phyloP scores from a whole-genome alignment of 2,113 vertebrate species.

The Pelmatolapia mariae region DNA sequence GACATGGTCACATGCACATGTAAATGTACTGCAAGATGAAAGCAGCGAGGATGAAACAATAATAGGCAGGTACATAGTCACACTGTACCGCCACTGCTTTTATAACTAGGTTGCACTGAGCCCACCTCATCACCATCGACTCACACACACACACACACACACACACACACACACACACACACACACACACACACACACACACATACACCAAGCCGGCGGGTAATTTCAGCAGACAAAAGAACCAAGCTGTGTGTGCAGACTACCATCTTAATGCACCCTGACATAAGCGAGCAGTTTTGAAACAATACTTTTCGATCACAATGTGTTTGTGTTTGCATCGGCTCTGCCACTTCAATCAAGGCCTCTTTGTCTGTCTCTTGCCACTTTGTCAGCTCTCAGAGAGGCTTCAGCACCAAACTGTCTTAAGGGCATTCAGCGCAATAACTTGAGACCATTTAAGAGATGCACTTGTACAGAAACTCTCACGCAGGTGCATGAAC shows the following conservation, averaged over 20 bases:
- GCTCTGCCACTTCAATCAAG: slow-evolving; percentile 25
- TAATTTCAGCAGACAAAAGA: slow-evolving; percentile 51
- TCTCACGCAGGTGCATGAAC: background rate
- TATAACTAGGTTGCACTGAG: background rate
- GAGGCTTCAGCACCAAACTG: background rate
- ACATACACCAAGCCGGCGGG: background rate
- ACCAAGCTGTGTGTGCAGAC: background rate
- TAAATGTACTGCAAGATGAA: background rate
- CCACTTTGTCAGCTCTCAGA: background rate
- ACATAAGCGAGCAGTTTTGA: slow-evolving; percentile 39
- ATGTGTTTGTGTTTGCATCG: slow-evolving; percentile 10
- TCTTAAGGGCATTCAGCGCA: background rate
- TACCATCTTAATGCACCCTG: slow-evolving; percentile 38
- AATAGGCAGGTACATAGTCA: slow-evolving; percentile 2
- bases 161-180: background rate
- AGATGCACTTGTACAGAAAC: background rate
- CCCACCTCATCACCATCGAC: background rate
- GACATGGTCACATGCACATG: background rate
- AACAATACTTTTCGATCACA: slow-evolving; percentile 45
- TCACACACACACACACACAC: background rate
- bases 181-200: background rate
- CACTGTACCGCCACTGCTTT: background rate
- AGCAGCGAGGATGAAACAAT: background rate
- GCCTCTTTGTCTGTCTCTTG: slow-evolving; percentile 18
- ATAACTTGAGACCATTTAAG: background rate